These are phyloP conservation scores for Ciconia stormi DNA, from an alignment of 2,113 vertebrate genomes.

Conservation along the genomic window DNA sequence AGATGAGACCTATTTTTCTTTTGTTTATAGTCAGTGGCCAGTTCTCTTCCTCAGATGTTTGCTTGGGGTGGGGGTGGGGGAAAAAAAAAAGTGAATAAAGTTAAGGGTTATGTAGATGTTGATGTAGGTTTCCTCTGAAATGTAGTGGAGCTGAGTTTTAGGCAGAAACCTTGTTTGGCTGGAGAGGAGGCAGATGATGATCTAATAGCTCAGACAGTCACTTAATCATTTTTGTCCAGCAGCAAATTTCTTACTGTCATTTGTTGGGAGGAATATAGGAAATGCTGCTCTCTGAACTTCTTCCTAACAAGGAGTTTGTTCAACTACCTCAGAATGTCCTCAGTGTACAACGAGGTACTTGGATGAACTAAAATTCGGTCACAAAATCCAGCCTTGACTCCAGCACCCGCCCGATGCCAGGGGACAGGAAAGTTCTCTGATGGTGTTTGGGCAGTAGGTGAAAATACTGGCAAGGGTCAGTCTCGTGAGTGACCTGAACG, in stretches of 20 bases:
- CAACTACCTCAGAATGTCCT: background rate
- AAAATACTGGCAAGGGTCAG: background rate
- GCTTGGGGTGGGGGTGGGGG: background rate
- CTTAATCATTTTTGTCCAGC: background rate
- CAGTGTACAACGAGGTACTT: background rate
- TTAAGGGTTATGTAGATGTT: background rate
- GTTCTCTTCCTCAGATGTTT: background rate
- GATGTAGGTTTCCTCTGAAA: background rate
- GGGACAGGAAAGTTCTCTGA: background rate
- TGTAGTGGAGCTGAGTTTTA: background rate
- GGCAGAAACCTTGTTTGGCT: background rate
- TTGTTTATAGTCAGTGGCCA: background rate
- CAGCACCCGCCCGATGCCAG: background rate
- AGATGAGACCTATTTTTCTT: background rate
- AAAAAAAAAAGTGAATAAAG: background rate
- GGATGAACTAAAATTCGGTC: background rate
- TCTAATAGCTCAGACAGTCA: background rate
- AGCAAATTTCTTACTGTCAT: background rate
- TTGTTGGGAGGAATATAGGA: background rate
- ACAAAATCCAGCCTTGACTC: background rate
- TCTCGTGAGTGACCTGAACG: accelerated
- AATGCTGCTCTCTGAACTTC: background rate
- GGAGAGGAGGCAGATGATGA: background rate
- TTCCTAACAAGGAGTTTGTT: background rate
- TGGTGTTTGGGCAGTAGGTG: background rate